A percentile compares a stretch with the other conserved stretches of the same genome.
Conservation (phyloP, 2,797 vertebrate genomes). For the Lagodon rhomboides region DNA sequence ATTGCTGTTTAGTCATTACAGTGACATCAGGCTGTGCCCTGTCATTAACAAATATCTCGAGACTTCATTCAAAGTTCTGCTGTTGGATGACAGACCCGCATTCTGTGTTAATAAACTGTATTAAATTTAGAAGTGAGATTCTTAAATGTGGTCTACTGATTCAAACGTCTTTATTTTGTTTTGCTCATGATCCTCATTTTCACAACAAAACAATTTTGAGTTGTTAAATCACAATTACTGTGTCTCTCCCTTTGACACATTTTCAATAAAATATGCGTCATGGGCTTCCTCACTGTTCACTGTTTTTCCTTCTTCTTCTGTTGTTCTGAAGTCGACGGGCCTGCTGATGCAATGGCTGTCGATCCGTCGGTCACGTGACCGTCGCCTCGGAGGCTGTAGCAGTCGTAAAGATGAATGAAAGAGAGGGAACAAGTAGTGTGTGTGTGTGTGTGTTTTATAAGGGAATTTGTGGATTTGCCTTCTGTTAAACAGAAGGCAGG, state of each 20-base stretch:
- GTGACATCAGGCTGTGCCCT: neutral
- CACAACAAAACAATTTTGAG: neutral
- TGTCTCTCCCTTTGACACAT: neutral
- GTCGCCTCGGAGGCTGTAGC: neutral
- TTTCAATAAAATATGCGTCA: neutral
- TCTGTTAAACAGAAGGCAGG: constrained; percentile 39
- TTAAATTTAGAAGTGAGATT: too few species aligned
- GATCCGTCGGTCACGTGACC: constrained; percentile 4
- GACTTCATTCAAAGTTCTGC: neutral
- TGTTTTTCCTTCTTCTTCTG: too few species aligned
- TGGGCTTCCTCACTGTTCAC: neutral
- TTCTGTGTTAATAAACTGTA: too few species aligned
- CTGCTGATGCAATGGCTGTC: neutral
- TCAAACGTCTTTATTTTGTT: neutral
- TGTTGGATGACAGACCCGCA: neutral
- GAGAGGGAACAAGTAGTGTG: neutral
- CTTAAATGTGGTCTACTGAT: neutral
- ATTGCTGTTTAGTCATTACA: neutral
- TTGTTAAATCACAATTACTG: neutral
- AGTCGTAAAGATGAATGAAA: neutral
- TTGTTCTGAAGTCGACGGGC: too few species aligned
- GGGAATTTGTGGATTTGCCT: constrained; percentile 36
- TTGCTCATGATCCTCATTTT: neutral
- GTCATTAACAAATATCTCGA: neutral
- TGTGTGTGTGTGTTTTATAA: constrained; percentile 11